Evolutionary conservation across 2,797 vertebrate genomes (phyloP), one percentile per base, ranked within the genome.

Genomic region (Enteromius unitaeniatus): DNA sequence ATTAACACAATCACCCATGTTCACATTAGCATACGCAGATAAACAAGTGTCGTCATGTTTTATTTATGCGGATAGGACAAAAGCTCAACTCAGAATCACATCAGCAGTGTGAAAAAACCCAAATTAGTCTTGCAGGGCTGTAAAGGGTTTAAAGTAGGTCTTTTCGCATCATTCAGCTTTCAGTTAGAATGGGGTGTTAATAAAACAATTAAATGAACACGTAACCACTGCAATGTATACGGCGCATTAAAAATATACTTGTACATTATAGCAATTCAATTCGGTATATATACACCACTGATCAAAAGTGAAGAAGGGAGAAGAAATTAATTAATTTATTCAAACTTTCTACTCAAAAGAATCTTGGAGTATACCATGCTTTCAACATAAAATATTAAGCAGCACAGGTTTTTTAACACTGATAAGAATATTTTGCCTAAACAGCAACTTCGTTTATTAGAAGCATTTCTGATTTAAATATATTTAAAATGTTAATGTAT

Each of bases 21-120:
- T 86, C 0, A 34, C 81, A 89, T 89, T 88, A 89, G 85, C 88
- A 88, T 89, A 77, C 65, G 15, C 60, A 85, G 82, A 89, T 87
- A 90, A 91, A 89, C 90, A 90, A 88, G 86, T 11, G 69, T 62
- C 3, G 0, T 73, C 74, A 88, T 92, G 83, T 89, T 91, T 90
- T 86, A 92, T 91, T 90, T 86, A 91, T 89, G 84, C 86, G 40
- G 65, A 74, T 3, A 77, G 14, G 65, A 85, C 28, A 53, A 80
- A 72, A 78, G 76, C 51, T 82, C 78, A 79, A 86, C 80, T 86
- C 84, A 78, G 70, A 89, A 84, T 89, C 84, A 45, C 78, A 65
- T 81, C 14, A 73, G 84, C 17, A 62, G 84, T 79, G 55, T 75
- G 58, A 62, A 68, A 78, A 70, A 14, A 74, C 40, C 28, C 60